Evolutionary conservation across 2,888 invertebrate species (phyloP), one percentile per base, ranked within the genome.

Genomic region (Sphaeridia pumilis): DNA sequence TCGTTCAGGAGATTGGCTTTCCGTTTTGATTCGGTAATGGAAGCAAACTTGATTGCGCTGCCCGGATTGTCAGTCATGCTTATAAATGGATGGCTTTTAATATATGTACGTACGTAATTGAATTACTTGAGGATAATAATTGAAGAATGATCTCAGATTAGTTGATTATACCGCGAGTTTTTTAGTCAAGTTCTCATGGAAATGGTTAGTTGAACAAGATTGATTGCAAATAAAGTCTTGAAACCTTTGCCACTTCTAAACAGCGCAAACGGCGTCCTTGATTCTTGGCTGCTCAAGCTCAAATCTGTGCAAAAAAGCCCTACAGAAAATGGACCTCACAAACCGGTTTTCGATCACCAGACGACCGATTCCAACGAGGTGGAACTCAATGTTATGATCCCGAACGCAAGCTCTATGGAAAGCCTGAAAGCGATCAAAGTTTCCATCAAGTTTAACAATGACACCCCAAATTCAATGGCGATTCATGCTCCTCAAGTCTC

Each of bases 351-450:
- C 51, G 10, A 51, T 38, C 4, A 51, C 34, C 26, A 51, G 22
- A 3, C 51, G 34, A 2, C 51, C 51, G 27, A 55, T 55, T 5
- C 55, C 49, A 17, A 14, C 26, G 17, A 55, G 41, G 31, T 55
- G 55, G 28, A 55, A 55, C 28, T 55, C 52, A 27, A 55, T 41
- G 24, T 51, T 47, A 35, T 61, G 57, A 28, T 57, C 56, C 25
- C 52, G 48, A 24, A 58, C 58, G 5, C 59, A 28, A n/a, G 57
- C 63, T 12, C 59, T 49, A 26, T 53, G 51, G 47, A 55, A 63
- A 1, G 63, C 63, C 59, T 61, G 25, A 28, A 52, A 46, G 25
- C 20, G 17, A 28, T n/a, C 47, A 14, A 26, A 28, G 45, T 34
- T 43, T 34, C 20, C n/a, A 34, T 45, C 24, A 7, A 45, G 10